phyloP scores from a whole-genome alignment of 1,140 invertebrate species.

The Cotesia glomerata region DNA sequence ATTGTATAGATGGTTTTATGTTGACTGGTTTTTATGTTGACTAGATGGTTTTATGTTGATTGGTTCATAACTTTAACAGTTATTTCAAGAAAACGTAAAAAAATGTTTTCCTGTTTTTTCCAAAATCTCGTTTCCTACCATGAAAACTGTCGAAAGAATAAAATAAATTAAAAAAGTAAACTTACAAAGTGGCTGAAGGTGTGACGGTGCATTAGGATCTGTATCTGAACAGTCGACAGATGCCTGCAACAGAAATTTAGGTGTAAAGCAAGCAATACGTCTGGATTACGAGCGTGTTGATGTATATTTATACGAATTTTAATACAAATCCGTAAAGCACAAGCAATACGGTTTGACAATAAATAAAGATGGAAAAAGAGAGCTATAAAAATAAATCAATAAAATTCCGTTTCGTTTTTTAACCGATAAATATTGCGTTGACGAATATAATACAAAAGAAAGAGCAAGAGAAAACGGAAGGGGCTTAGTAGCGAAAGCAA shows the following conservation, averaged over 20 bases:
- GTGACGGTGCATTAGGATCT: background rate
- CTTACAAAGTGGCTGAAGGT: background rate
- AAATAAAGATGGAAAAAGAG: background rate
- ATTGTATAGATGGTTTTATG: too few relatives aligned
- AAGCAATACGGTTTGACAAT: too few relatives aligned
- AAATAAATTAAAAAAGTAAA: background rate
- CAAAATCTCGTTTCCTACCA: too few relatives aligned
- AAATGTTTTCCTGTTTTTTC: too few relatives aligned
- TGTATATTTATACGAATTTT: background rate
- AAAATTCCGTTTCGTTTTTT: background rate
- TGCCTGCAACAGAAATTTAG: background rate
- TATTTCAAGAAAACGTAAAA: too few relatives aligned
- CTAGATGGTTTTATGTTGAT: too few relatives aligned
- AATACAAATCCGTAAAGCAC: too few relatives aligned
- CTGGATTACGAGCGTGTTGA: background rate
- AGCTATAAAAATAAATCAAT: background rate
- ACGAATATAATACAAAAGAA: background rate
- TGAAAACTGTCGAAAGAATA: too few relatives aligned
- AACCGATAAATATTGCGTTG: background rate
- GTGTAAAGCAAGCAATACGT: background rate
- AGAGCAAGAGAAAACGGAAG: background rate
- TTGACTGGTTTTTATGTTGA: too few relatives aligned
- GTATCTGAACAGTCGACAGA: background rate
- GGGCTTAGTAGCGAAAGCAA: background rate
- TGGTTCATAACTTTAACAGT: too few relatives aligned